Conservation (phyloP, 2,797 vertebrate species). For the Schizopygopsis pylzovi region DNA sequence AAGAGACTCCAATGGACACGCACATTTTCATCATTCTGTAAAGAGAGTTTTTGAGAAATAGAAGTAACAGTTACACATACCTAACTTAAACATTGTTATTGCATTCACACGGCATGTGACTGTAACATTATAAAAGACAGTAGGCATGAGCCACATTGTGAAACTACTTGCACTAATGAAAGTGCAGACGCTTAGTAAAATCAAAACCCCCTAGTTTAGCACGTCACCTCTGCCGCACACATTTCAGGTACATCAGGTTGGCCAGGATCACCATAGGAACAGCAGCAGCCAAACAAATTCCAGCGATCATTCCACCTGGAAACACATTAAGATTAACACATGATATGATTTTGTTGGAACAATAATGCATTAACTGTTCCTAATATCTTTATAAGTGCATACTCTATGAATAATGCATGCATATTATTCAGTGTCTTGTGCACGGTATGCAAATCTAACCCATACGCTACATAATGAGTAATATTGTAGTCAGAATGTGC, state of each 20-base stretch:
- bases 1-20: constrained; percentile 77
- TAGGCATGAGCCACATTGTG: background rate
- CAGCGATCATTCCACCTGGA: constrained; percentile 54
- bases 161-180: constrained; percentile 13
- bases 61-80: background rate
- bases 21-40: constrained; percentile 80
- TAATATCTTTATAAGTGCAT: background rate
- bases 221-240: constrained; percentile 74
- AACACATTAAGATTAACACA: constrained; percentile 9
- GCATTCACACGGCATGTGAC: background rate
- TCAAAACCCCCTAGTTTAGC: background rate
- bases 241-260: constrained; percentile 77
- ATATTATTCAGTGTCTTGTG: background rate
- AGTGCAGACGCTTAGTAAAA: constrained; percentile 31
- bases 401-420: background rate
- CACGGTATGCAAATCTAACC: background rate
- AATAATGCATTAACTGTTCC: background rate
- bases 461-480: background rate
- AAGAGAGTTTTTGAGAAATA: constrained; percentile 12
- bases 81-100: background rate
- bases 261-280: constrained; percentile 64
- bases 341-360: background rate
- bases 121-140: constrained; percentile 23
- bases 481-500: background rate
- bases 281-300: constrained; percentile 63